Evolutionary conservation across 2,113 vertebrate species (phyloP).

Genomic region (Stictonetta naevosa): DNA sequence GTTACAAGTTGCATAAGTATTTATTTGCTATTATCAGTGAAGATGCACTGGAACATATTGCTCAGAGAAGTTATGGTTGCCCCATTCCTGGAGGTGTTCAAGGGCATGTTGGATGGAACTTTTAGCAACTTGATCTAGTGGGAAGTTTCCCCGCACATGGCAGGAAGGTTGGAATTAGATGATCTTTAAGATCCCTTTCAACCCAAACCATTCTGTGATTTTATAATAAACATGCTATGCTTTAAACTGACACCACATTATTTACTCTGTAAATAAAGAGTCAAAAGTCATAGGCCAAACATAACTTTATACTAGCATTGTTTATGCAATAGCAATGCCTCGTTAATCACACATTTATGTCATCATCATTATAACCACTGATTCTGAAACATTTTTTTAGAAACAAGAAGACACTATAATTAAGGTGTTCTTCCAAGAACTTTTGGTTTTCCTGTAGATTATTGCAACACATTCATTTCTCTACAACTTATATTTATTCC

Average conservation of each 20-base stretch:
- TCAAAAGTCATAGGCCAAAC: background rate
- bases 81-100: background rate
- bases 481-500: background rate
- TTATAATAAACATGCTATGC: background rate
- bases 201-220: background rate
- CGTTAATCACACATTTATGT: background rate
- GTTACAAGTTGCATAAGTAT: background rate
- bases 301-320: background rate
- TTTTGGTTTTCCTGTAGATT: background rate
- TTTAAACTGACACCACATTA: background rate
- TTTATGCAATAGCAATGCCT: background rate
- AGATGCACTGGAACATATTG: background rate
- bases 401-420: background rate
- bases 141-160: background rate
- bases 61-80: background rate
- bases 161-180: background rate
- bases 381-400: background rate
- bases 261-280: background rate
- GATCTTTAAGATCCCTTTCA: background rate
- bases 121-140: background rate
- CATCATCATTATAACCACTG: fast-evolving
- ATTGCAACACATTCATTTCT: background rate
- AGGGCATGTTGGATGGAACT: background rate
- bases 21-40: background rate
- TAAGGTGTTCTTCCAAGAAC: background rate